phyloP scores from a whole-genome alignment of 2,113 vertebrate species.

The Hemiscyllium ocellatum region DNA sequence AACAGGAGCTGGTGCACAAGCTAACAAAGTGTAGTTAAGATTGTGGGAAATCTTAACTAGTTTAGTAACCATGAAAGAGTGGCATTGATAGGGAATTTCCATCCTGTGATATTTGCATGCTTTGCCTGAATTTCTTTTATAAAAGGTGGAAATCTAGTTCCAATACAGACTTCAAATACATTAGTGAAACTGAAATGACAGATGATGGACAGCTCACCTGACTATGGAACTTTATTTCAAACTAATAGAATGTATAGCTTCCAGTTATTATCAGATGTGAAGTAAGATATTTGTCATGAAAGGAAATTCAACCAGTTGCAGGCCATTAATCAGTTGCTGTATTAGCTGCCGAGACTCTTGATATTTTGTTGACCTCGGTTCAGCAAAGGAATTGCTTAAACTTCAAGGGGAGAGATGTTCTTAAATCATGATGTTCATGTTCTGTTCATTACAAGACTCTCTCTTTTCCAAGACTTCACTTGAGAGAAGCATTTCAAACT shows the following conservation, averaged over 20 bases:
- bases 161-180: not conserved
- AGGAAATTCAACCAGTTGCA: not conserved
- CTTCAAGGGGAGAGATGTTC: not conserved
- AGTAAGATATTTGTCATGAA: not conserved
- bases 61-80: not conserved
- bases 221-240: not conserved
- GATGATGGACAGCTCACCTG: not conserved
- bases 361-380: not conserved
- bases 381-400: not conserved
- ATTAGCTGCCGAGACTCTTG: not conserved
- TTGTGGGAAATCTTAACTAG: not conserved
- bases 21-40: not conserved
- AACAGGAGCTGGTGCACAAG: not conserved
- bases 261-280: not conserved
- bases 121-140: not conserved
- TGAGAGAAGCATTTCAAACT: not conserved
- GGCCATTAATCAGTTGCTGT: not conserved
- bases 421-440: not conserved
- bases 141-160: not conserved
- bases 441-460: not conserved
- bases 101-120: not conserved
- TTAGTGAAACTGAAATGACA: not conserved
- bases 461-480: not conserved
- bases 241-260: not conserved
- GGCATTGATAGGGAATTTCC: not conserved